Percentiles rank a stretch among this genome's conserved stretches.
These are phyloP conservation scores for Poeciliopsis turneri DNA, from an alignment of 2,797 vertebrate genomes.

Conservation along the genomic window DNA sequence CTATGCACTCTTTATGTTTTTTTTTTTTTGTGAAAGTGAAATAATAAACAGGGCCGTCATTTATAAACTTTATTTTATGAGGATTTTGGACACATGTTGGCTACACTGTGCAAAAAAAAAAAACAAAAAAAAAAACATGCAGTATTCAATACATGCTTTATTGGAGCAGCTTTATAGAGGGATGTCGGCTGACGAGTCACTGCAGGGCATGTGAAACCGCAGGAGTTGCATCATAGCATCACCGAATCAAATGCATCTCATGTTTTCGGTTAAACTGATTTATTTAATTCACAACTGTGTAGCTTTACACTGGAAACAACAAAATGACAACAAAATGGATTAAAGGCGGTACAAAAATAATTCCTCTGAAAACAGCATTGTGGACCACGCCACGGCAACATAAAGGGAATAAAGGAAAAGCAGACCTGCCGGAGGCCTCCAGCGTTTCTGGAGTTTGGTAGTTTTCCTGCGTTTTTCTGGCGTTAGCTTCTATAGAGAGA, in stretches of 20 bases:
- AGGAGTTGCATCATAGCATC: not conserved
- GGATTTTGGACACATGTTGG: constrained; percentile 38
- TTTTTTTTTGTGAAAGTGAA: not conserved
- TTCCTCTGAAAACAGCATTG: constrained; percentile 73
- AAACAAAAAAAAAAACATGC: constrained; percentile 38
- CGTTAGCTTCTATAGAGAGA: constrained; percentile 12
- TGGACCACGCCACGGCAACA: constrained; percentile 57
- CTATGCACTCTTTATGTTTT: too few relatives aligned
- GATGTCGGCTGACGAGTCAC: constrained; percentile 24
- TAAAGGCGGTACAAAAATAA: constrained; percentile 84
- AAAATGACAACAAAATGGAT: constrained; percentile 53
- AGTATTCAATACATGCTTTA: constrained; percentile 46
- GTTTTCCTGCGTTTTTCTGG: not conserved
- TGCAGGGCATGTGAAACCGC: constrained; percentile 6
- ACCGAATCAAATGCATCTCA: not conserved
- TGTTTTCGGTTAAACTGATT: constrained; percentile 5
- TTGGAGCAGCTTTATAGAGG: constrained; percentile 21
- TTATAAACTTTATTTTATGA: constrained; percentile 36
- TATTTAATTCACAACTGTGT: constrained; percentile 30
- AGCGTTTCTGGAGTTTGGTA: constrained; percentile 26
- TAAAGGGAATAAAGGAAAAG: constrained; percentile 36
- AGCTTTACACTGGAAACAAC: constrained; percentile 52
- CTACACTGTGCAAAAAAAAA: constrained; percentile 49
- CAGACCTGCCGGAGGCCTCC: constrained; percentile 27
- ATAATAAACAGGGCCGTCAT: not conserved